Conservation (phyloP, 2,797 vertebrate genomes). For the Cetoscarus ocellatus region DNA sequence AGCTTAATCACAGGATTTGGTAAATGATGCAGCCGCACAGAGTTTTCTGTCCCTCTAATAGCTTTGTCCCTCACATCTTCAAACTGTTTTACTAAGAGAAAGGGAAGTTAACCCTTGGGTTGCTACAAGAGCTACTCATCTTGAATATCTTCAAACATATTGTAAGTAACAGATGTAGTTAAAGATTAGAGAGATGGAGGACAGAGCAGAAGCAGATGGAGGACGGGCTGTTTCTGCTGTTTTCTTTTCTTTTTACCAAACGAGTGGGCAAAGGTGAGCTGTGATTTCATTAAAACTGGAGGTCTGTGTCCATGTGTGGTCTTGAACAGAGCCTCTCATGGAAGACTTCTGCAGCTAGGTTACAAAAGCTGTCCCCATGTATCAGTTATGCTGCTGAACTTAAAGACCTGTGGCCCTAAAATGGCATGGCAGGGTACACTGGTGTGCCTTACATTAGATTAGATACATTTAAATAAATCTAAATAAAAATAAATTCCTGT, state of each 20-base stretch:
- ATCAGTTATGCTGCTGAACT: too few species aligned
- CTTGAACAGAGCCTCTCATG: too few species aligned
- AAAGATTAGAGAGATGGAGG: slow-evolving; percentile 30
- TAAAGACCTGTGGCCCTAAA: too few species aligned
- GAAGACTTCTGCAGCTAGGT: too few species aligned
- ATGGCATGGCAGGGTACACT: too few species aligned
- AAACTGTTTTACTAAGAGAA: slow-evolving; percentile 42
- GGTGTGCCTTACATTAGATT: too few species aligned
- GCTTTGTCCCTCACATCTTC: slow-evolving; percentile 28
- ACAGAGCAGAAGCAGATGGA: not conserved
- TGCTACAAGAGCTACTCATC: slow-evolving; percentile 32
- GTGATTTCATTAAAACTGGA: not conserved
- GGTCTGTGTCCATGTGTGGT: too few species aligned
- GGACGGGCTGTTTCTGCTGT: slow-evolving; percentile 3
- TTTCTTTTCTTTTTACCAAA: slow-evolving; percentile 1
- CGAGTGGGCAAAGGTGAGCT: too few species aligned
- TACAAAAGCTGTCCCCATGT: too few species aligned
- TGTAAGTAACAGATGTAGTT: not conserved
- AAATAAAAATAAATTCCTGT: too few species aligned
- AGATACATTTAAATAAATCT: too few species aligned
- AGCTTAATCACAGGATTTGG: slow-evolving; percentile 48
- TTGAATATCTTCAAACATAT: slow-evolving; percentile 47
- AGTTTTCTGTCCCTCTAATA: slow-evolving; percentile 23
- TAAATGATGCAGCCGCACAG: slow-evolving; percentile 37
- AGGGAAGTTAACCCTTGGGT: slow-evolving; percentile 45